Percentiles rank a stretch among this genome's conserved stretches.
Evolutionary conservation across 2,888 invertebrate genomes (phyloP).

Genomic region (Lysandra bellargus): DNA sequence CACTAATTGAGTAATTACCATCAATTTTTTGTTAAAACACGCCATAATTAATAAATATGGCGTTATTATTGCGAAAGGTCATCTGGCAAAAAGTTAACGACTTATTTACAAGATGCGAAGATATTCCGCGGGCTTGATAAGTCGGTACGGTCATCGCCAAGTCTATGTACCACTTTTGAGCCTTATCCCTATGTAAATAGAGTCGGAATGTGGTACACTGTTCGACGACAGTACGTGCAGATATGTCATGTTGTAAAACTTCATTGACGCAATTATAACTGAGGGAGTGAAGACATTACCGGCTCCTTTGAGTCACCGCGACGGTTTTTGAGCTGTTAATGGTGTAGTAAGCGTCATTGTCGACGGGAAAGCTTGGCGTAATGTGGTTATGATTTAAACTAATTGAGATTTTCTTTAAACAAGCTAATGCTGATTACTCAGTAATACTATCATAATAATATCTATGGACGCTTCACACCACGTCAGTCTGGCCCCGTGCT

Average conservation of each 20-base stretch:
- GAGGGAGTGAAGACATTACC: constrained; percentile 17
- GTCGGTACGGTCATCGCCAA: background rate
- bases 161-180: background rate
- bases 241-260: constrained; percentile 13
- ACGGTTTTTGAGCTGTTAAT: background rate
- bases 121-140: constrained; percentile 15
- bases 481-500: too few relatives aligned
- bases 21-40: constrained; percentile 7
- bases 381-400: background rate
- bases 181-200: background rate
- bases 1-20: constrained; percentile 24
- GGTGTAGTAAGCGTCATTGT: background rate
- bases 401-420: background rate
- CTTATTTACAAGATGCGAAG: constrained; percentile 23
- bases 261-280: constrained; percentile 25
- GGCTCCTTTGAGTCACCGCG: background rate
- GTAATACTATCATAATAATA: too few relatives aligned
- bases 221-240: constrained; percentile 1
- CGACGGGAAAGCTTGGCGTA: background rate
- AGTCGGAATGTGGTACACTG: background rate
- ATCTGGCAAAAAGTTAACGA: constrained; percentile 18
- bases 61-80: constrained; percentile 25
- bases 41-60: constrained; percentile 24
- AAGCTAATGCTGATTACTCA: too few relatives aligned
- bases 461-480: too few relatives aligned